These are phyloP conservation scores for Ellobium chinense DNA, from an alignment of 2,888 invertebrate genomes.

Conservation along the genomic window DNA sequence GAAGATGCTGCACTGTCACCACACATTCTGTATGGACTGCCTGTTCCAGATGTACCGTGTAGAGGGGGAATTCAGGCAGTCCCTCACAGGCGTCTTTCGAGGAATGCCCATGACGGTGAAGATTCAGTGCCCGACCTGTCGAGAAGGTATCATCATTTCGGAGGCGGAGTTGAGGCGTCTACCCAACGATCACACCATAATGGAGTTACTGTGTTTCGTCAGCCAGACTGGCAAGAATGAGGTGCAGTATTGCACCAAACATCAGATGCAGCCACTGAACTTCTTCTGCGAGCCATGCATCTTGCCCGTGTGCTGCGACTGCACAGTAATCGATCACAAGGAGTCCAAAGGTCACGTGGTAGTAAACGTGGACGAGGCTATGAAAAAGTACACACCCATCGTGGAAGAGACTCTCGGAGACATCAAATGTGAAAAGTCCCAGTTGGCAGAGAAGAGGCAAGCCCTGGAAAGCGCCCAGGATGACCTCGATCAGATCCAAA, in stretches of 20 bases:
- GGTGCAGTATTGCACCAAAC: constrained; percentile 70
- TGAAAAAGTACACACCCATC: constrained; percentile 72
- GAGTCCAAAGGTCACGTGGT: constrained; percentile 69
- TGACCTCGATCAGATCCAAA: constrained; percentile 68
- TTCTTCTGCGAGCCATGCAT: constrained; percentile 76
- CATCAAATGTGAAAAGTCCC: constrained; percentile 60
- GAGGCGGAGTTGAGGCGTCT: constrained; percentile 69
- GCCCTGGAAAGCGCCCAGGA: constrained; percentile 65
- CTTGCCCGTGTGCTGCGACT: constrained; percentile 72
- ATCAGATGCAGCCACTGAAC: constrained; percentile 73
- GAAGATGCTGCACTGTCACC: constrained; percentile 78
- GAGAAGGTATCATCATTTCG: constrained; percentile 68
- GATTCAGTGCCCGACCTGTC: constrained; percentile 71
- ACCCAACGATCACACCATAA: constrained; percentile 73
- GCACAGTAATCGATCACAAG: constrained; percentile 73
- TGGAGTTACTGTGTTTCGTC: constrained; percentile 69
- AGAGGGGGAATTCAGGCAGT: constrained; percentile 72
- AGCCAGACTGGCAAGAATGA: constrained; percentile 66
- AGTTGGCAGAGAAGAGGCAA: constrained; percentile 61
- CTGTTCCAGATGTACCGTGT: constrained; percentile 75
- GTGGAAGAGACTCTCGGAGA: constrained; percentile 66
- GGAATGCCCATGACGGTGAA: constrained; percentile 73
- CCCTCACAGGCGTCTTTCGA: constrained; percentile 69
- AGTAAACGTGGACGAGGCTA: constrained; percentile 71
- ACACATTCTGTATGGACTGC: constrained; percentile 78